Evolutionary conservation across 2,797 vertebrate species (phyloP), one percentile per base, ranked within the genome.

Genomic region (Poliocrania exsul): DNA sequence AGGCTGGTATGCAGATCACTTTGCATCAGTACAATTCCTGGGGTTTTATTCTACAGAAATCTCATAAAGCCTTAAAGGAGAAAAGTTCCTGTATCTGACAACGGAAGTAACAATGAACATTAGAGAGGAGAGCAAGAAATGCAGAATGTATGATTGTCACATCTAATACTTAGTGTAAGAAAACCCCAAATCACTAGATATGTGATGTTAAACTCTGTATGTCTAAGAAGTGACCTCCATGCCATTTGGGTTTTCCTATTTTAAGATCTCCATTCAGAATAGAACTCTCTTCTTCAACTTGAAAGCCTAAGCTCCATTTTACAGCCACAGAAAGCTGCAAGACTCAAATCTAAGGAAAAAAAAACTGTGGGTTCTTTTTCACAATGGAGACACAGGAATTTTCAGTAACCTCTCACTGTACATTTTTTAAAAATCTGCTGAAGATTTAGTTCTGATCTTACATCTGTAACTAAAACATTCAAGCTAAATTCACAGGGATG

Each of bases 1-100:
- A 77, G 71, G 53, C 35, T 95, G 75, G 37, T 47, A 79, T 38
- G 61, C 81, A 91, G 70, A 96, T 87, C 70, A 53, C 67, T 95
- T 44, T 54, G 31, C 85, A 85, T 16, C 81, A 75, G 25, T 49
- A 15, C 16, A 26, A 35, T 37, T 53, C 5, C 1, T 24, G 51
- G 50, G 50, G 35, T 15, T 73, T 67, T 28, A 47, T n/a, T 53
- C 53, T 29, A 85, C 8, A 38, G 72, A 78, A 80, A 37, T 75
- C 54, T 49, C 31, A 9, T 3, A 70, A 77, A 69, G 54, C 33
- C 53, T 71, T 51, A 24, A 79, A 56, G 49, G n/a, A 75, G 8
- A 3, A 70, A 38, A 80, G 37, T n/a, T 88, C 67, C 51, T 62
- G 0, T 15, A 50, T 62, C 35, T 69, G 26, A 86, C 58, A 58